Base-by-base conservation (phyloP, 2,888 invertebrate genomes). In the Pardosa pseudoannulata region DNA sequence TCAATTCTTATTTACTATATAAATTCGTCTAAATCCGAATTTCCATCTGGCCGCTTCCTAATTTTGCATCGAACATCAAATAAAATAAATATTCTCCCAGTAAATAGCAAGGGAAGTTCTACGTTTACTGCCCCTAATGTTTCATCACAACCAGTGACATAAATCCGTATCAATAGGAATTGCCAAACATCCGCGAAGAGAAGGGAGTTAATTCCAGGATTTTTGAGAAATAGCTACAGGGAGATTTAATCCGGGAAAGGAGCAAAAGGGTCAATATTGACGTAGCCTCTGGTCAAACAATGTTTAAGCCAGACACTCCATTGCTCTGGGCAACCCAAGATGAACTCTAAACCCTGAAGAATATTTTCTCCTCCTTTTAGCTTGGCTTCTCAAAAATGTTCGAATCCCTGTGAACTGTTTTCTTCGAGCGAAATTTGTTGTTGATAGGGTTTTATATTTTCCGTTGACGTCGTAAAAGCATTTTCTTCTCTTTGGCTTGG, bases 241-340 rank as follows among this genome's bases (percentile, higher is more conserved):
- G 83, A 70, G 83, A 83, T 83, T 83, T 83, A 83, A 83, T 83
- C 83, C 83, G 11, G 74, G 56, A 70, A 68, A 74, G 56, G 83
- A 78, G 83, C 83, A 85, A 78, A 79, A 62, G 56, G 56, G 87
- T 75, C 80, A 87, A 87, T 87, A 87, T 87, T 87, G 87, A 87
- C 87, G 68, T 32, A 80, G 87, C 87, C 76, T 62, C 80, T 87
- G 87, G 87, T 80, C 87, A 87, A 87, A 87, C 80, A 87, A 75
- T 80, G 87, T 87, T 87, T 87, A 87, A 87, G 79, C 80, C 29
- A 46, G 81, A 81, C 68, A 28, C 62, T 56, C 68, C 65, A 71
- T 82, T 46, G 83, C 78, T 78, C 56, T 56, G 36, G 67, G 73
- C 39, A 50, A 31, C 46, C 68, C 13, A 67, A 67, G 41, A 64